Evolutionary conservation across 2,888 invertebrate genomes (phyloP), one percentile per base, ranked within the genome.

Genomic region (Creontiades dilutus): DNA sequence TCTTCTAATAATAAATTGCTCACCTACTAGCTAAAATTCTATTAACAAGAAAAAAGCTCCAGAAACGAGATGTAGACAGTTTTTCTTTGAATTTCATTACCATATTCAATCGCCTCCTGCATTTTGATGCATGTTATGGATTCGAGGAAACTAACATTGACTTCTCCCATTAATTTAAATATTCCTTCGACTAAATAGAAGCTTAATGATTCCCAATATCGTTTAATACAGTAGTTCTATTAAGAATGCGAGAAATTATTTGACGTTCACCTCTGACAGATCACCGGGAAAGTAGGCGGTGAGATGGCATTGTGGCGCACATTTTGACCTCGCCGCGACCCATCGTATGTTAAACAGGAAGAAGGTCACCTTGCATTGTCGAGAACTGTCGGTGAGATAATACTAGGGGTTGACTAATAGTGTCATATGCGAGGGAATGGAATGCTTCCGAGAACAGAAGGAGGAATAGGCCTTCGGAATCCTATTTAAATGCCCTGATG

Each of bases 331-430:
- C 76, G 11, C 76, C 9, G 27, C 27, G 76, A 76, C 14, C 37
- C 37, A 76, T 19, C 76, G 9, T 76, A 86, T 86, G 86, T n/a
- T 48, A 86, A 85, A 86, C 46, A 86, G 68, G 37, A 7, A n/a
- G 28, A 61, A 28, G 86, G 86, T 86, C 68, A 86, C 86, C 86
- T 86, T 86, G 68, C 61, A 86, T 86, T 61, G 86, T 61, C 27
- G 55, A n/a, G 37, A 37, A 7, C 7, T 7, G 37, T 19, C 37
- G 47, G 47, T 76, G 14, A n/a, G 57, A n/a, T 57, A 57, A 57
- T 16, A 11, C 57, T n/a, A 57, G 57, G 52, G 52, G 57, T 16
- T 57, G 57, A 57, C 57, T 57, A 16, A n/a, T 57, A n/a, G 16
- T 5, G 16, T 5, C 0, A 7, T 7, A n/a, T n/a, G n/a, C 0